These are phyloP conservation scores for Sciurus vulgaris DNA, from an alignment of 2,797 vertebrate species.

Conservation along the genomic window DNA sequence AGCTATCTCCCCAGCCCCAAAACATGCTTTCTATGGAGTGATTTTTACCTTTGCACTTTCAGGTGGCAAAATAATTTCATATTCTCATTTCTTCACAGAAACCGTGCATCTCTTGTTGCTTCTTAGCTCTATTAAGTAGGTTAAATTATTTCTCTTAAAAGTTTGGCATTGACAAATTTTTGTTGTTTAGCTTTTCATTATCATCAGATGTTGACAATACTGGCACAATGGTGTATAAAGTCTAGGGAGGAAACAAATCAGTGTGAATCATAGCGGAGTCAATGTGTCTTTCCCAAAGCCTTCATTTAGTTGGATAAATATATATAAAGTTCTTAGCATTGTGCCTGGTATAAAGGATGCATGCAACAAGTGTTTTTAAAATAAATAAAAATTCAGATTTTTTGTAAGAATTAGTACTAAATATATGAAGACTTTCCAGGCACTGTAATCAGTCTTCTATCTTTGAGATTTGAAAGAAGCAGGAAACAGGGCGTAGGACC, in stretches of 20 bases:
- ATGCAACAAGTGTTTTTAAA: conserved; percentile 60
- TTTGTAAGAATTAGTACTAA: conserved; percentile 56
- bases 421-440: conserved; percentile 60
- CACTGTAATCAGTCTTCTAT: conserved; percentile 73
- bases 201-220: conserved; percentile 36
- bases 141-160: conserved; percentile 68
- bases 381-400: conserved; percentile 64
- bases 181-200: conserved; percentile 61
- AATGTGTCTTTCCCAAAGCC: conserved; percentile 42
- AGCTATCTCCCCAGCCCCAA: too few species aligned
- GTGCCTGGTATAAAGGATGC: neutral
- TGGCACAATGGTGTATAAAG: conserved; percentile 20
- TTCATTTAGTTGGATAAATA: conserved; percentile 63
- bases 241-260: conserved; percentile 39
- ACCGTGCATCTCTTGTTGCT: conserved; percentile 4
- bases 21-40: conserved; percentile 17
- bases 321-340: conserved; percentile 1
- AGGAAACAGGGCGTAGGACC: conserved; percentile 80
- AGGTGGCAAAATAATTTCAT: conserved; percentile 50
- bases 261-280: conserved; percentile 1
- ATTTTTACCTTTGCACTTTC: conserved; percentile 53
- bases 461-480: conserved; percentile 79
- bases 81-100: conserved; percentile 43
- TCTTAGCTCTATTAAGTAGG: conserved; percentile 35
- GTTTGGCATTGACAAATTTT: conserved; percentile 40